Evolutionary conservation across 2,888 invertebrate species (phyloP).

Genomic region (Polydesmus complanatus): DNA sequence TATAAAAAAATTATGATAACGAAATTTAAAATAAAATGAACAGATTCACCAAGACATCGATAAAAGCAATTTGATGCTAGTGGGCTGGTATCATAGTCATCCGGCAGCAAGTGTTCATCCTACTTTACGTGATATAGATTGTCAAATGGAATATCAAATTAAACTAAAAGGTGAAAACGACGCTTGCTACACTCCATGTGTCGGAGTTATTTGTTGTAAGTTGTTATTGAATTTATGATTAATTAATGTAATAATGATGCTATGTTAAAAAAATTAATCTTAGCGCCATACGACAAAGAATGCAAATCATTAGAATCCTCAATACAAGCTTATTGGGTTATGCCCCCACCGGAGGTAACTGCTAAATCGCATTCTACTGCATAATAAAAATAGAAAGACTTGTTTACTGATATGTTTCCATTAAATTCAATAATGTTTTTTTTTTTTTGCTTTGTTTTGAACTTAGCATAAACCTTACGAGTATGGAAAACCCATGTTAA

Average conservation of each 20-base stretch:
- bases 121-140: slow-evolving; percentile 63
- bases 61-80: slow-evolving; percentile 60
- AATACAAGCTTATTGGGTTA: slow-evolving; percentile 61
- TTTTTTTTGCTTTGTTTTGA: background rate
- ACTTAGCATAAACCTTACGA: slow-evolving; percentile 62
- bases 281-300: slow-evolving; percentile 39
- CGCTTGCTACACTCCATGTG: slow-evolving; percentile 81
- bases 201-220: slow-evolving; percentile 85
- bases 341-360: slow-evolving; percentile 71
- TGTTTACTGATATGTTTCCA: too few relatives aligned
- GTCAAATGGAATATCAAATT: slow-evolving; percentile 87
- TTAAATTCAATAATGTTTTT: background rate
- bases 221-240: slow-evolving; percentile 23
- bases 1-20: background rate
- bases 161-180: slow-evolving; percentile 83
- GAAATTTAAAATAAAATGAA: background rate
- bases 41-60: slow-evolving; percentile 67
- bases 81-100: slow-evolving; percentile 93
- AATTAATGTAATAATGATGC: slow-evolving; percentile 18
- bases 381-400: background rate
- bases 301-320: slow-evolving; percentile 56
- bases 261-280: slow-evolving; percentile 15
- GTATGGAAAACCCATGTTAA: slow-evolving; percentile 79
- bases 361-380: background rate
- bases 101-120: slow-evolving; percentile 68